phyloP scores from a whole-genome alignment of 2,888 invertebrate species.

The Protonemura montana region DNA sequence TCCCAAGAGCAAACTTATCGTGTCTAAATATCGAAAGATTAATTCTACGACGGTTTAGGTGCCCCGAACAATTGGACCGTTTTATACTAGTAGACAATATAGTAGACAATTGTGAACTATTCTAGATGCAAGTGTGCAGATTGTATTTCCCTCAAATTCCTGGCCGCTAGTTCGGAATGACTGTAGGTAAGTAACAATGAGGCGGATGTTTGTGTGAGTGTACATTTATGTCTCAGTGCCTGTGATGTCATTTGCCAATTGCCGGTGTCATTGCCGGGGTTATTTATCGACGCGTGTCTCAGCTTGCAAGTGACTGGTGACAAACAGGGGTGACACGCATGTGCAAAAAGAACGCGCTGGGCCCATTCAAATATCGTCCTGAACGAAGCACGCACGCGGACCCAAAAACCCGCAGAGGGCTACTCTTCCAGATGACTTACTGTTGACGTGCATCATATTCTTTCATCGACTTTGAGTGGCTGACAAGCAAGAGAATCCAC shows the following conservation, averaged over 20 bases:
- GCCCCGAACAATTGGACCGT: no score
- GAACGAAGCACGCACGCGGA: no score
- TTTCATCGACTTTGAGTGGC: not conserved
- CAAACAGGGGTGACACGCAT: conserved; percentile 31
- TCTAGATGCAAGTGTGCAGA: not conserved
- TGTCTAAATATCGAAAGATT: no score
- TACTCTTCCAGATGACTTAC: no score
- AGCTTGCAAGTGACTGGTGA: not conserved
- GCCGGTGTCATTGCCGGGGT: conserved; percentile 34
- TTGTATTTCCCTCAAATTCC: not conserved
- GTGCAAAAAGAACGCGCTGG: not conserved
- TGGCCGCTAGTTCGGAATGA: not conserved
- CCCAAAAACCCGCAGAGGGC: no score
- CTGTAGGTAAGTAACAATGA: not conserved
- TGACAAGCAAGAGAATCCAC: not conserved
- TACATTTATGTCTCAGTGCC: not conserved
- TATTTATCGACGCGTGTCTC: not conserved
- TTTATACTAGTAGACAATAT: not conserved
- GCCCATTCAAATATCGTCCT: not conserved
- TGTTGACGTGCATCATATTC: no score
- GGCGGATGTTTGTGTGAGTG: conserved; percentile 26
- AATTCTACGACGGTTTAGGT: no score
- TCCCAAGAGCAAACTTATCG: no score
- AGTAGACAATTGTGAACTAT: no score
- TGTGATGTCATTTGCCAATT: conserved; percentile 16